Evolutionary conservation across 2,113 vertebrate species (phyloP).

Genomic region (Papio anubis): DNA sequence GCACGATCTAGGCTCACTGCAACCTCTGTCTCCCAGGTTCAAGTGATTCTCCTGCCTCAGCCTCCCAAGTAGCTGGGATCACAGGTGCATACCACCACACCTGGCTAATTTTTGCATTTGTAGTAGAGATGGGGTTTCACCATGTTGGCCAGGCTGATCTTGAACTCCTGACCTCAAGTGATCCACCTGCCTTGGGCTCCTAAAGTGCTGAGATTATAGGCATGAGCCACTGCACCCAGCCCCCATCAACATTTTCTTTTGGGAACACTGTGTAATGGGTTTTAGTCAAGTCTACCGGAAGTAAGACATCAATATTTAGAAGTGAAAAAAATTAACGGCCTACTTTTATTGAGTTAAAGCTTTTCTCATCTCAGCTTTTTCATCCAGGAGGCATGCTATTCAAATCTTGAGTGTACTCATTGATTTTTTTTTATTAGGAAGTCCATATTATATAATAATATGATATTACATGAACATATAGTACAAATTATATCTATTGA

Average conservation of each 20-base stretch:
- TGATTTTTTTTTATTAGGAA: background rate
- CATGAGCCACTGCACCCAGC: too few relatives aligned
- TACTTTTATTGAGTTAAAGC: conserved; percentile 27
- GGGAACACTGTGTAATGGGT: background rate
- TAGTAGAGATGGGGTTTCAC: too few relatives aligned
- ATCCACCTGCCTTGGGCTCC: too few relatives aligned
- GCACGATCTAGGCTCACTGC: too few relatives aligned
- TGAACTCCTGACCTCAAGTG: too few relatives aligned
- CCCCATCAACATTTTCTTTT: conserved; percentile 12
- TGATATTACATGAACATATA: background rate
- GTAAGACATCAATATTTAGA: conserved; percentile 4
- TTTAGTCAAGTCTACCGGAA: conserved; percentile 19
- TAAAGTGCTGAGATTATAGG: too few relatives aligned
- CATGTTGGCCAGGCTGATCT: too few relatives aligned
- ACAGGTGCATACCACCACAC: too few relatives aligned
- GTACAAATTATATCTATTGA: background rate
- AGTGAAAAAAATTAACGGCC: conserved; percentile 18
- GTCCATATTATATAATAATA: background rate
- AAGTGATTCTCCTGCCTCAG: too few relatives aligned
- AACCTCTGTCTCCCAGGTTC: too few relatives aligned
- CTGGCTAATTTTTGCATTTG: too few relatives aligned
- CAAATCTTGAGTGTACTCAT: background rate
- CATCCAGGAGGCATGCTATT: background rate
- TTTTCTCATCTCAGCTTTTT: background rate
- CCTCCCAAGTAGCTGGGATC: too few relatives aligned